Base-by-base conservation (phyloP, 2,888 invertebrate species). In the Alloplasta piceator region DNA sequence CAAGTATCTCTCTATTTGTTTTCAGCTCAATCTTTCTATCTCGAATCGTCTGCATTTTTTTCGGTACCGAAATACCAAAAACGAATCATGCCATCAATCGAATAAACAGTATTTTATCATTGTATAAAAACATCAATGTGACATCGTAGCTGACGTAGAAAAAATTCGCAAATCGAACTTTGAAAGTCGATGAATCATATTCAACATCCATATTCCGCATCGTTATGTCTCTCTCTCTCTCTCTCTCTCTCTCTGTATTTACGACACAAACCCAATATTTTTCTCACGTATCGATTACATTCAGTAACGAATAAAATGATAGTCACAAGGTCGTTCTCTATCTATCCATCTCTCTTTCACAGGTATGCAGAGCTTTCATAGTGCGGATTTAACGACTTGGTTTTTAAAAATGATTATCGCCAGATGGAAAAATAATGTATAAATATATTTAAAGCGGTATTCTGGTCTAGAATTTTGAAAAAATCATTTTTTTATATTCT, bases 351-450 rank as follows among this genome's bases (percentile, higher is more conserved):
- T 88, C 84, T 90, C 84, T 90, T 89, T 89, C 89, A 89, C 90
- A 90, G 90, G 90, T 90, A 89, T 90, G 88, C 87, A 89, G 90
- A 78, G 78, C 90, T 78, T 81, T 88, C 87, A 84, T 89, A 90
- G 90, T 87, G 89, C 89, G 86, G 89, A 89, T 86, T 87, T 84
- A 87, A 85, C 82, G 85, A 63, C 64, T 70, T 38, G n/a, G 26
- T 74, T 84, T 84, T n/a, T n/a, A n/a, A n/a, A n/a, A n/a, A n/a
- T 78, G 77, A 78, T 86, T 86, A 68, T 68, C 36, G 43, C 50
- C 74, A 66, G 70, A 12, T 74, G 70, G 73, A 78, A 81, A 64
- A 78, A 70, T 78, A 76, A 83, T 48, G 50, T n/a, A 26, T 26
- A 56, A 6, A 26, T 5, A 14, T 48, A 6, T 68, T n/a, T 39